These are phyloP conservation scores for Prolemur simus DNA, from an alignment of 2,113 vertebrate genomes.

Conservation along the genomic window DNA sequence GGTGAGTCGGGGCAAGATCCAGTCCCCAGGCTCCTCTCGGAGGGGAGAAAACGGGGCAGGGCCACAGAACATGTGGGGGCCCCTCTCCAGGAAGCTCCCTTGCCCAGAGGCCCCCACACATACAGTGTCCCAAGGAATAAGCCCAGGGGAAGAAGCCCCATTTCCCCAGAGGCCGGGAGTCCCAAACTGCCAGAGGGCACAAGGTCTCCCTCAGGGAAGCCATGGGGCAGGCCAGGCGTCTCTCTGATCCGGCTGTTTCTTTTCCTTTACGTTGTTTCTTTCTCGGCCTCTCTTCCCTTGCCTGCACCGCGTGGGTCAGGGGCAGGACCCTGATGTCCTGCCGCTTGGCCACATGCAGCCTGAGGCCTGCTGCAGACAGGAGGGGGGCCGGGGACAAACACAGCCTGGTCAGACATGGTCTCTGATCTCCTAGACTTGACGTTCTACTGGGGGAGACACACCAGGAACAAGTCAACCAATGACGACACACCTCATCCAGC, in stretches of 20 bases:
- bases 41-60: neutral
- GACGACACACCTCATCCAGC: neutral
- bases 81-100: neutral
- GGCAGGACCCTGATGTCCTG: too few species aligned
- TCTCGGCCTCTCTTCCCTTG: neutral
- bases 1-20: neutral
- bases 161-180: neutral
- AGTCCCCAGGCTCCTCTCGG: neutral
- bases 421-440: neutral
- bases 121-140: neutral
- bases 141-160: too few species aligned
- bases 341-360: rapidly evolving
- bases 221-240: neutral
- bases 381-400: too few species aligned
- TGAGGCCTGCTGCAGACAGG: too few species aligned
- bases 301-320: neutral
- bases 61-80: neutral
- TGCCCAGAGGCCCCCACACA: rapidly evolving
- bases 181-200: too few species aligned
- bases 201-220: neutral
- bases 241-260: neutral
- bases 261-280: neutral
- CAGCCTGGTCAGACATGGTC: neutral
- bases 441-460: neutral
- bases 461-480: neutral